Evolutionary conservation across 2,797 vertebrate species (phyloP).

Genomic region (Enoplosus armatus): DNA sequence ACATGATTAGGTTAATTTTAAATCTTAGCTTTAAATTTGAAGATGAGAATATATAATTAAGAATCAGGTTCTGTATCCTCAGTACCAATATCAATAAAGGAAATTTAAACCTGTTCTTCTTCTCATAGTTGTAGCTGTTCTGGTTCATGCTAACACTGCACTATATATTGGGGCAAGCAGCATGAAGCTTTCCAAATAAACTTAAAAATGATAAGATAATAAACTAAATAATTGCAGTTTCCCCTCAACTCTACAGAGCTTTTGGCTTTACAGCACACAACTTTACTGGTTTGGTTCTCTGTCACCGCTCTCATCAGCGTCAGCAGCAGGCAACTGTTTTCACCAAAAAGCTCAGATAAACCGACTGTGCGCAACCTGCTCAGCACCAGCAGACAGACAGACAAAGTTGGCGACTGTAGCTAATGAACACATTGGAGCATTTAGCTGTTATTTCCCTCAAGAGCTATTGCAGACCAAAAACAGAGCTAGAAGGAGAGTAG

Average conservation of each 20-base stretch:
- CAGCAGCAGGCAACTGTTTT: background rate
- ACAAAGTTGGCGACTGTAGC: background rate
- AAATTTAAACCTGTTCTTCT: background rate
- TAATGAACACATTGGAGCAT: background rate
- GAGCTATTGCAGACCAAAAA: background rate
- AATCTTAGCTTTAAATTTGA: background rate
- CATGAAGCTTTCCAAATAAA: background rate
- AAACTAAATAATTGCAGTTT: background rate
- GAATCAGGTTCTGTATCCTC: background rate
- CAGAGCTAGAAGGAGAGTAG: background rate
- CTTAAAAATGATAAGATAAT: background rate
- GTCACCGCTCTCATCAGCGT: background rate
- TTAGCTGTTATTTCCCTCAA: background rate
- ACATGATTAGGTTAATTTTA: slow-evolving; percentile 10
- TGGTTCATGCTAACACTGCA: background rate
- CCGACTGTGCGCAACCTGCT: background rate
- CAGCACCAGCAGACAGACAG: background rate
- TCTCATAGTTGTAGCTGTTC: background rate
- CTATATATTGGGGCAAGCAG: background rate
- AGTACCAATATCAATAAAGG: background rate
- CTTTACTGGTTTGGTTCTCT: background rate
- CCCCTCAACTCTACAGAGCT: background rate
- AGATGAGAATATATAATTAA: background rate
- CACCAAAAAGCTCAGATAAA: background rate
- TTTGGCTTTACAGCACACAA: background rate